Percentiles rank a stretch among this genome's conserved stretches.
phyloP scores from a whole-genome alignment of 2,113 vertebrate genomes.

The Chloroceryle aenea region DNA sequence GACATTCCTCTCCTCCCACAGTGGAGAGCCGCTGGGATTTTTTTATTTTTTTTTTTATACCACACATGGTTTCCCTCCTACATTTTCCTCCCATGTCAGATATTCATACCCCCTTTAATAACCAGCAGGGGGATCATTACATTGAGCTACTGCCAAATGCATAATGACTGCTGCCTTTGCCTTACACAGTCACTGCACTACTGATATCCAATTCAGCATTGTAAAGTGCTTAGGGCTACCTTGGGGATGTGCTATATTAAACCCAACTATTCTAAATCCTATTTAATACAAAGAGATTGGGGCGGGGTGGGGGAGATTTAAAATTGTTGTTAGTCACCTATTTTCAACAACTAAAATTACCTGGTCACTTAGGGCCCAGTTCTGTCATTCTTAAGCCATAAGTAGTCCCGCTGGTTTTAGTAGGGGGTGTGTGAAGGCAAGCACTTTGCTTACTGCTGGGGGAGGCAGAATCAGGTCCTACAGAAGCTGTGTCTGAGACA shows the following conservation, averaged over 20 bases:
- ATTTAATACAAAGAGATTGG: conserved; percentile 70
- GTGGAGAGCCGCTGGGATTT: conserved; percentile 31
- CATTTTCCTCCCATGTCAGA: conserved; percentile 65
- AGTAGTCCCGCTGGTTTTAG: neutral
- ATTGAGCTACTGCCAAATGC: conserved; percentile 72
- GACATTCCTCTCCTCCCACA: conserved; percentile 18
- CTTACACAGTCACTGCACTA: conserved; percentile 40
- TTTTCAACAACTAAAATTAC: conserved; percentile 57
- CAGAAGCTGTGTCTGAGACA: neutral
- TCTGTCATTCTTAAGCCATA: neutral
- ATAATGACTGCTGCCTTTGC: conserved; percentile 67
- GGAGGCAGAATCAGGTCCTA: neutral
- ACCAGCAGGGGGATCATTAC: conserved; percentile 72
- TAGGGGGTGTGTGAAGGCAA: neutral
- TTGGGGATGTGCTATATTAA: conserved; percentile 69
- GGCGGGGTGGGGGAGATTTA: conserved; percentile 30
- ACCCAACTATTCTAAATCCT: conserved; percentile 73
- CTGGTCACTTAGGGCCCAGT: conserved; percentile 23
- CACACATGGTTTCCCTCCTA: conserved; percentile 60
- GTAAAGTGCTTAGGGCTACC: conserved; percentile 76
- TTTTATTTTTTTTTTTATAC: conserved; percentile 10
- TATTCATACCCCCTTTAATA: conserved; percentile 69
- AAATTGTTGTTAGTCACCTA: conserved; percentile 55
- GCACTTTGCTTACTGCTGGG: neutral
- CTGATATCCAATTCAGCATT: conserved; percentile 70